Base-by-base conservation (phyloP, 1,140 invertebrate genomes). In the Achatina immaculata region DNA sequence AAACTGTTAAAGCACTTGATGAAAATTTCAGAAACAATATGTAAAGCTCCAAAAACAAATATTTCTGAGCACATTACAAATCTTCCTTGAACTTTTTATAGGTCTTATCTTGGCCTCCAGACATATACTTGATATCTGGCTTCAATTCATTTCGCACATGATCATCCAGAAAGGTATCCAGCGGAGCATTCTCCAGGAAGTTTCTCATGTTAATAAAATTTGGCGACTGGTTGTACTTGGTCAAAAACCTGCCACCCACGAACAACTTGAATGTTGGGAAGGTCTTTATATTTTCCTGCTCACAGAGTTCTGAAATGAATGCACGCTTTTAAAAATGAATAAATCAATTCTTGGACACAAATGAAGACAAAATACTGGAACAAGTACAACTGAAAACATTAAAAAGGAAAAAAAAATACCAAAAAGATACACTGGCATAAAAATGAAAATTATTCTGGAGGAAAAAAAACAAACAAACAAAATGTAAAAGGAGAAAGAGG, bases 221-320 rank as follows among this genome's bases (percentile, higher is more conserved):
- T 1, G 74, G 51, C 7, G 74, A 34, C 51, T 65, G 31, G 19
- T 58, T 51, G n/a, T 40, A 77, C 24, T 42, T 58, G 74, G 31
- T 40, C 55, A 77, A 11, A 36, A 62, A 77, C 28, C 62, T 77
- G 28, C 74, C 74, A 21, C 38, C 55, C 1, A 77, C 51, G 28
- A 55, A 77, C 51, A 77, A 36, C 55, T 77, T 77, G 74, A 77
- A 77, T 11, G 74, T 62, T 19, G 74, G 74, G 38, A 43, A 77
- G 31, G 19, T 3, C 48, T 24, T 38, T 14, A 77, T n/a, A 21
- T 65, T 38, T 36, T 77, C 51, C 51, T 40, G 4, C 7, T 38
- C 51, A 65, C 74, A 77, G 34, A 77, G 28, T 1, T 40, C 74
- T 77, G 55, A 24, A 31, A 34, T 19, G 31, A 55, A 36, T 21